phyloP scores from a whole-genome alignment of 1,140 invertebrate species.

The Apis cerana region DNA sequence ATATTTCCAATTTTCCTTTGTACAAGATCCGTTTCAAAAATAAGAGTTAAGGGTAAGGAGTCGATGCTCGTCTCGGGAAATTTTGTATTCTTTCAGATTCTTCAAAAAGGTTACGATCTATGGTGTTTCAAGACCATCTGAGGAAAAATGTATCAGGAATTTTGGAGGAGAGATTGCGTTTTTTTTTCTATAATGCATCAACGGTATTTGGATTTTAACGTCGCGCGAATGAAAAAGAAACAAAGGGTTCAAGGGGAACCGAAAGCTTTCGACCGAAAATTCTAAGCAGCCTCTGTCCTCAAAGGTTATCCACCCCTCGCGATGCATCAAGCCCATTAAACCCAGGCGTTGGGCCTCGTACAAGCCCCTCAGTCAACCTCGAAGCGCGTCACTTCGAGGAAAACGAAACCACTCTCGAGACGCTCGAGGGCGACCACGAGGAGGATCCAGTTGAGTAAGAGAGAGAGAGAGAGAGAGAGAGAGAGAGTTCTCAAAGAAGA shows the following conservation, averaged over 20 bases:
- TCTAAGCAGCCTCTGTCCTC: background rate
- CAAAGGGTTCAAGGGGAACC: background rate
- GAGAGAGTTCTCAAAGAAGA: background rate
- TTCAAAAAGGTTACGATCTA: too few relatives aligned
- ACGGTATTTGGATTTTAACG: too few relatives aligned
- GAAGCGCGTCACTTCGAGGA: conserved; percentile 31
- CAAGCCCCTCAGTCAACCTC: conserved; percentile 30
- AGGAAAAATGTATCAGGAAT: too few relatives aligned
- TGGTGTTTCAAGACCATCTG: too few relatives aligned
- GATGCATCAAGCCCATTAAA: conserved; percentile 55
- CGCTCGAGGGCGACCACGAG: conserved; percentile 5
- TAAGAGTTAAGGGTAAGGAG: too few relatives aligned
- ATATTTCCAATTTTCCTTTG: too few relatives aligned
- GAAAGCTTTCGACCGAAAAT: background rate
- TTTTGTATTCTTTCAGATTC: too few relatives aligned
- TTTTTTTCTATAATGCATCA: too few relatives aligned
- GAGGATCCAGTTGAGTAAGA: background rate
- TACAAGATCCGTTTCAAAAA: too few relatives aligned
- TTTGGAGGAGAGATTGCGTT: too few relatives aligned
- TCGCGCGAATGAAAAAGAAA: background rate
- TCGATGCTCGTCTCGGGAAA: too few relatives aligned
- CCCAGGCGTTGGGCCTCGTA: conserved; percentile 10
- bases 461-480: background rate
- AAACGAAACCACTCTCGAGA: conserved; percentile 41
- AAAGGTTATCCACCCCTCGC: conserved; percentile 28